Evolutionary conservation across 2,797 vertebrate species (phyloP), one percentile per base, ranked within the genome.

Genomic region (Sebastolobus altivelis): DNA sequence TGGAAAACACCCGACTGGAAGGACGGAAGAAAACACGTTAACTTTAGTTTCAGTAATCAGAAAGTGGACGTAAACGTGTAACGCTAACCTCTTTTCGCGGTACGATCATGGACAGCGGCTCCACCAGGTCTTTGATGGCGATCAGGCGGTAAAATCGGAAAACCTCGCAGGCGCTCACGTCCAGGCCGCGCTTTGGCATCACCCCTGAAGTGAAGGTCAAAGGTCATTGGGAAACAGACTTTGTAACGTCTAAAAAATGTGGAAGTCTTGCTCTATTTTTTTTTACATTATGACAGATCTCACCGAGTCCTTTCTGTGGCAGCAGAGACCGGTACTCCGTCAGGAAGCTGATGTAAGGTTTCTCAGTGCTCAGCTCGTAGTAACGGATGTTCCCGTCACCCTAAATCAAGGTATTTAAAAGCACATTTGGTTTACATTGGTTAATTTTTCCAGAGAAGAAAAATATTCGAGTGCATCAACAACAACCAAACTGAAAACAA

Each of bases 271-370:
- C 25, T 25, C 25, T 25, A n/a, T n/a, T 25, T 25, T 25, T 25
- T 25, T 25, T 25, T 25, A 25, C 25, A 25, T 25, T 25, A 25
- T 25, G 25, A 25, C 25, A 25, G 25, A 40, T 49, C 96, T 96
- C 85, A 99, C 98, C 97, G 1, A 99, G 95, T 88, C 98, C 98
- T 93, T 97, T 99, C 89, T 99, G 98, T 1, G 98, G 98, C 56
- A 96, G 94, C 61, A 59, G 81, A 38, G 98, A 99, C 56, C 94
- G 95, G 91, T 94, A 97, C 75, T 99, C 98, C 0, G 84, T 96
- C 91, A 99, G 92, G 92, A 97, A 98, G 90, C 86, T 96, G 77
- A 99, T 82, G 89, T 97, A 96, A 1, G 98, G 98, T 80, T 97
- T 98, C 86, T 97, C 95, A 1, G 87, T 16, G 75, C 93, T 97